Conservation (phyloP, 1,140 invertebrate genomes). For the Tetramorium simillimum region DNA sequence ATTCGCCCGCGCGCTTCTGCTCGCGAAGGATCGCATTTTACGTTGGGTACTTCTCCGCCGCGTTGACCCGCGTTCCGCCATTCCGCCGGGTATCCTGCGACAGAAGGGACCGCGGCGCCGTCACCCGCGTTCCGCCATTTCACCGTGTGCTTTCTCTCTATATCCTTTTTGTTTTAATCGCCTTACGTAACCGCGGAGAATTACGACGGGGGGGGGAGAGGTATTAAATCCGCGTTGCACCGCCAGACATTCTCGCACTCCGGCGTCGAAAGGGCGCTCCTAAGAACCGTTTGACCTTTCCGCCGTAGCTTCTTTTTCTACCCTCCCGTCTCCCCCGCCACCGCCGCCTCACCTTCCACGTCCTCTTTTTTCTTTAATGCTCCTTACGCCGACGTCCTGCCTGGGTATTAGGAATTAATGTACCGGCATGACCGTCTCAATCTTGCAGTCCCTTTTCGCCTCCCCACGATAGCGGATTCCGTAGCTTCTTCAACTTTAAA, state of each 20-base stretch:
- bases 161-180: constrained; percentile 39
- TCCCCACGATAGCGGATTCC: constrained; percentile 44
- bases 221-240: constrained; percentile 53
- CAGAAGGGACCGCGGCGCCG: not conserved
- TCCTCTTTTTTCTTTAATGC: constrained; percentile 33
- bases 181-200: constrained; percentile 45
- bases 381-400: constrained; percentile 40
- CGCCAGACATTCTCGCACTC: constrained; percentile 21
- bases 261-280: constrained; percentile 19
- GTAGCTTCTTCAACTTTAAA: constrained; percentile 57
- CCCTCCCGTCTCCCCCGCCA: no score
- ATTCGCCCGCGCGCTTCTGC: constrained; percentile 44
- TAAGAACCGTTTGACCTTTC: constrained; percentile 45
- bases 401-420: constrained; percentile 60
- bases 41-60: no score
- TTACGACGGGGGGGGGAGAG: not conserved
- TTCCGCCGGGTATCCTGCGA: not conserved
- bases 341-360: no score
- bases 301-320: constrained; percentile 7
- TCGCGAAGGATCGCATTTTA: constrained; percentile 59
- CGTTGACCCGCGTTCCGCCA: constrained; percentile 17
- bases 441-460: constrained; percentile 41
- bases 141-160: not conserved
- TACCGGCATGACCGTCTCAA: constrained; percentile 55
- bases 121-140: not conserved